phyloP scores from a whole-genome alignment of 1,140 invertebrate genomes.

The Drosophila tsacasi region DNA sequence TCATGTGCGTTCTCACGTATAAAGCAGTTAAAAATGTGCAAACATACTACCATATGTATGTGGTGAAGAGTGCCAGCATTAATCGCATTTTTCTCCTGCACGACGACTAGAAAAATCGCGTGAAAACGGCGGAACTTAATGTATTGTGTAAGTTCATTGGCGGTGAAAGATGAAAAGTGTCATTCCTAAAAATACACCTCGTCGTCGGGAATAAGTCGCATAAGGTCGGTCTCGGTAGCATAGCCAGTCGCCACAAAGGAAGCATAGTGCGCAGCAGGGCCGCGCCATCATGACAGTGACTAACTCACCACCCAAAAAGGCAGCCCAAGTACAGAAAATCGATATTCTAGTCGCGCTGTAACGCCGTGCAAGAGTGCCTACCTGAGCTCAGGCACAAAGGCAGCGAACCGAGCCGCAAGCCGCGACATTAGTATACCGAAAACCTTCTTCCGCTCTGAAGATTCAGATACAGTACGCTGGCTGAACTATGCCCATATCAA shows the following conservation, averaged over 20 bases:
- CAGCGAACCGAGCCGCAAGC: neutral
- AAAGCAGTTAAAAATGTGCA: conserved; percentile 49
- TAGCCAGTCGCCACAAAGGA: conserved; percentile 19
- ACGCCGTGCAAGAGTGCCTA: conserved; percentile 30
- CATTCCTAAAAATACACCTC: conserved; percentile 45
- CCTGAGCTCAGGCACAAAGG: conserved; percentile 27
- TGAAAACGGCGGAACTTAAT: conserved; percentile 30
- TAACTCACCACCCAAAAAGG: conserved; percentile 55
- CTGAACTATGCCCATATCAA: conserved; percentile 17
- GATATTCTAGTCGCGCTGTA: conserved; percentile 63
- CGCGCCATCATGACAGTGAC: conserved; percentile 32
- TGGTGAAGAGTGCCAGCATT: conserved; percentile 46
- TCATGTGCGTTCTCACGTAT: conserved; percentile 44
- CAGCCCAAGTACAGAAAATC: conserved; percentile 62
- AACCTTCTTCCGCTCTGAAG: conserved; percentile 36
- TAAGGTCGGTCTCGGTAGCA: conserved; percentile 16
- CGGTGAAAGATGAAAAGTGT: conserved; percentile 47
- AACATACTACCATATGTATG: conserved; percentile 38
- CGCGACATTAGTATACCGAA: conserved; percentile 46
- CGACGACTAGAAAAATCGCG: conserved; percentile 48
- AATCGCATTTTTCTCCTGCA: conserved; percentile 43
- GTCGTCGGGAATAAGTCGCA: conserved; percentile 32
- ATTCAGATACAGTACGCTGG: conserved; percentile 10
- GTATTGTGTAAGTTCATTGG: conserved; percentile 48
- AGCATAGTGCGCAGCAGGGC: conserved; percentile 39